These are phyloP conservation scores for Ellobium chinense DNA, from an alignment of 2,888 invertebrate species.

Conservation along the genomic window DNA sequence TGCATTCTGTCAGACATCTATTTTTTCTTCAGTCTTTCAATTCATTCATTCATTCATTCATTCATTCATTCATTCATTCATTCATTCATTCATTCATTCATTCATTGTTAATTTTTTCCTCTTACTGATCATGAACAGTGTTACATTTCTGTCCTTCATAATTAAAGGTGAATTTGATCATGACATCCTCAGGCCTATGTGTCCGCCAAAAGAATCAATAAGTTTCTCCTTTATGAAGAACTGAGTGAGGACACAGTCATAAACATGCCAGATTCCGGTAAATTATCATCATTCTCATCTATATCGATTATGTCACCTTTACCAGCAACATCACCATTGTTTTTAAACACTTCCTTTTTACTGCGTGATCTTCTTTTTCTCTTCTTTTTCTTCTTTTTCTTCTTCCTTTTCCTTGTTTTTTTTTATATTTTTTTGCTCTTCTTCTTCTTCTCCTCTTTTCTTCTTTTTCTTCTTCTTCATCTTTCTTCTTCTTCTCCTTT, in stretches of 20 bases:
- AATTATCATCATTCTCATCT: neutral
- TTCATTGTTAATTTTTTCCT: no score
- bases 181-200: slow-evolving; percentile 68
- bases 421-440: neutral
- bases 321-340: neutral
- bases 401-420: no score
- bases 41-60: neutral
- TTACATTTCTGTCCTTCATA: neutral
- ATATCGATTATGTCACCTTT: no score
- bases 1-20: no score
- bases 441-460: neutral
- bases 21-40: no score
- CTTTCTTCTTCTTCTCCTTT: neutral
- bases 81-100: neutral
- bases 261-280: neutral
- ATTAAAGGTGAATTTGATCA: neutral
- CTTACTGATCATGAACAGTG: no score
- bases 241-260: slow-evolving; percentile 47
- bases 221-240: slow-evolving; percentile 72
- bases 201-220: slow-evolving; percentile 69
- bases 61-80: neutral
- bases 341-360: neutral
- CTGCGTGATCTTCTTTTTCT: neutral
- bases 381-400: neutral
- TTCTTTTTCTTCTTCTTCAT: neutral